Conservation (phyloP, 2,113 vertebrate genomes). For the Carassius gibelio region DNA sequence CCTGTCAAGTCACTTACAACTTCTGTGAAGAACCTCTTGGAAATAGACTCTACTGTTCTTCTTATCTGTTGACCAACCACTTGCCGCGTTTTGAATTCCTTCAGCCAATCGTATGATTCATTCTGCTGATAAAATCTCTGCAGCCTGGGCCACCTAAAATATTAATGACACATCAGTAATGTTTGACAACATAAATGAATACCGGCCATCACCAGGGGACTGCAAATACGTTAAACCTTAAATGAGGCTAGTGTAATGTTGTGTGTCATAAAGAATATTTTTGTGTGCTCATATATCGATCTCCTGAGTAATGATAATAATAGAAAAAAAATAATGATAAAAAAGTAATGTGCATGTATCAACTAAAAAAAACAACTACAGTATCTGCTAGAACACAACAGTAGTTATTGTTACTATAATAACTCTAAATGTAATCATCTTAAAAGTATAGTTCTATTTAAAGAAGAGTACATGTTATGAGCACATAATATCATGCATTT, state of each 20-base stretch:
- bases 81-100: conserved; percentile 89
- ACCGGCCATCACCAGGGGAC: not conserved
- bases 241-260: not conserved
- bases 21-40: conserved; percentile 93
- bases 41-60: conserved; percentile 89
- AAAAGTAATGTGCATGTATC: too few relatives aligned
- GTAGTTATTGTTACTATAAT: not conserved
- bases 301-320: too few relatives aligned
- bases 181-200: not conserved
- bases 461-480: not conserved
- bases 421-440: not conserved
- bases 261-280: too few relatives aligned
- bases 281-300: too few relatives aligned
- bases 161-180: not conserved
- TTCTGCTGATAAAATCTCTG: conserved; percentile 90
- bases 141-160: conserved; percentile 90
- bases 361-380: too few relatives aligned
- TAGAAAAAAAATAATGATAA: too few relatives aligned
- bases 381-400: too few relatives aligned
- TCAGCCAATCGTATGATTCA: conserved; percentile 88
- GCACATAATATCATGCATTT: not conserved
- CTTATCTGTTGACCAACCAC: conserved; percentile 86
- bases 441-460: not conserved
- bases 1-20: conserved; percentile 79
- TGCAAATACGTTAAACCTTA: not conserved